Evolutionary conservation across 2,113 vertebrate species (phyloP), one percentile per base, ranked within the genome.

Genomic region (Coregonus clupeaformis): DNA sequence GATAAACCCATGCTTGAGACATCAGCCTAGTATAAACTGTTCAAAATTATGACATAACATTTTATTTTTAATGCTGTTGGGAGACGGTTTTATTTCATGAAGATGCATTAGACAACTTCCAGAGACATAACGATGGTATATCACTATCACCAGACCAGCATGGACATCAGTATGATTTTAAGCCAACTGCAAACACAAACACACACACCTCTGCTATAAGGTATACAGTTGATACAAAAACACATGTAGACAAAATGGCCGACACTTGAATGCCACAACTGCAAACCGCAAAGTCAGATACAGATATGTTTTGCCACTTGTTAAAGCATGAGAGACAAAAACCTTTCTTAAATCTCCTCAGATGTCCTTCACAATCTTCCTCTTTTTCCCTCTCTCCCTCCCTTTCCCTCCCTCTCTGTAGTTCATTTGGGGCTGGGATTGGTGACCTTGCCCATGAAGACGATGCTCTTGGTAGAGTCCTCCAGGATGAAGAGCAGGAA

Each of bases 381-480:
- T 16, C 12, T 55, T 6, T 55, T 4, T 55, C 9, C 1, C 0
- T 18, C 42, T 32, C 49, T 52, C 49, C 14, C 49, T 52, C 14
- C 49, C 20, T 25, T 12, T 55, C 45, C 20, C 73, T 74, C 45
- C 20, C 27, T 29, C 27, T 27, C 42, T 27, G n/a, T 24, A 25
- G 22, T 64, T 30, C 27, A 66, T 4, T 82, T 47, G 24, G 80
- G 78, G 22, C 81, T 59, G 0, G 94, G 96, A 71, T 94, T 89
- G 77, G 68, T 79, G 71, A 98, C 88, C 90, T 95, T 96, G 83
- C 92, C 95, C 84, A 95, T 89, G 83, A 98, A 96, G 36, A 98
- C 87, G 13, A 93, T 90, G 80, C 90, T 94, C 86, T 81, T 92
- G 1, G 94, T 94, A 11, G 82, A 89, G 72, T 89, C 59, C n/a